Base-by-base conservation (phyloP, 2,888 invertebrate species). In the Perdita meconis region DNA sequence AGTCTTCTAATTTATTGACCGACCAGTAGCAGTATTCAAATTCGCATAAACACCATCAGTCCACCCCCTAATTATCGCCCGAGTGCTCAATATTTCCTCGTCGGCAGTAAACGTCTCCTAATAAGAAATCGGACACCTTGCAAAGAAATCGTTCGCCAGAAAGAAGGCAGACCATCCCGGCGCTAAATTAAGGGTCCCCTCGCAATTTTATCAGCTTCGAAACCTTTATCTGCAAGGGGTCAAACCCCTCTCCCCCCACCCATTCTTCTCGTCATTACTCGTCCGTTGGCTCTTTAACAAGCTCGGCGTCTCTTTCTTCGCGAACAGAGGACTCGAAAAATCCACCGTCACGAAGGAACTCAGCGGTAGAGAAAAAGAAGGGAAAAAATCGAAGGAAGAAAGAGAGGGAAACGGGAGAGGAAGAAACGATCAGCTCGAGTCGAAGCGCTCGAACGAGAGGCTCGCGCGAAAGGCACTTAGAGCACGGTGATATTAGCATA, bases 401-500 rank as follows among this genome's bases (percentile, higher is more conserved):
- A 56, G 44, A 22, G 47, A 22, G 12, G 26, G 40, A n/a, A n/a
- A n/a, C 47, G 19, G 12, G 19, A 22, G 53, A 8, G 42, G 36
- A 65, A 47, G 34, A 10, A n/a, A 42, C 24, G 65, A 61, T 81
- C 47, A 60, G 30, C 47, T 61, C 12, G 60, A 13, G 61, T 60
- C 22, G 30, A 59, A 51, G 13, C 53, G 30, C 53, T 44, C 63
- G 44, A 57, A 30, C 64, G 16, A 66, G 30, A n/a, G 12, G 10
- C 22, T 22, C 67, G 36, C 24, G 55, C 22, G 60, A 56, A 34
- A 51, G 40, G 40, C 63, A 68, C 61, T 68, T 47, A 57, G 50
- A 61, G 60, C 30, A n/a, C 65, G 34, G 34, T 51, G 81, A 75
- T 65, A 83, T 78, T 83, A 81, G 78, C 70, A 81, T 83, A 75